A percentile compares a stretch with the other conserved stretches of the same genome.
phyloP scores from a whole-genome alignment of 1,140 invertebrate genomes.

The Episyrphus balteatus region DNA sequence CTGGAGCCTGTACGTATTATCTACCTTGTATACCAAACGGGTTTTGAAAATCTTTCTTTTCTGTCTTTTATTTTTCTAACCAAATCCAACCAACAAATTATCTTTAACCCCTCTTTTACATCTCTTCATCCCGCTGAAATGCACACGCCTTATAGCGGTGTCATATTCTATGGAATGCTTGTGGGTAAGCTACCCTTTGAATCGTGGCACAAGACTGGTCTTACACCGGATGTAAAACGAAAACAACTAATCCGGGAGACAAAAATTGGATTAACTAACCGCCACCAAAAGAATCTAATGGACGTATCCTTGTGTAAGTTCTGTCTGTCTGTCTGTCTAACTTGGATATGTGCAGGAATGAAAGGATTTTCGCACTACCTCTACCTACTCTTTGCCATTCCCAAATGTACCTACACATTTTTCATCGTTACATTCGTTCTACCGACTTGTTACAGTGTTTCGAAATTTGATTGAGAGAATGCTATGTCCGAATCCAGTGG shows the following conservation, averaged over 20 bases:
- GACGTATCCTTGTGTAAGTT: slow-evolving; percentile 29
- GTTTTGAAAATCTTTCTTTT: neutral
- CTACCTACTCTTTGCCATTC: too few species aligned
- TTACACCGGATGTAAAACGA: slow-evolving; percentile 44
- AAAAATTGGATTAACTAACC: slow-evolving; percentile 44
- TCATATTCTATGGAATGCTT: slow-evolving; percentile 56
- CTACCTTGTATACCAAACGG: neutral
- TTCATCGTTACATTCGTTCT: neutral
- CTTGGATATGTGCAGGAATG: too few species aligned
- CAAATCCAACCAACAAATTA: slow-evolving; percentile 1
- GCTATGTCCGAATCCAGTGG: slow-evolving; percentile 35
- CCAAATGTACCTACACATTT: neutral
- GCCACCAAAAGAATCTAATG: slow-evolving; percentile 38
- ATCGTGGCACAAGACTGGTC: slow-evolving; percentile 33
- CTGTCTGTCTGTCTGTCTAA: neutral
- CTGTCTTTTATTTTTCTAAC: neutral
- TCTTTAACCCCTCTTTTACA: neutral
- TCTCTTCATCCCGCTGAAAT: neutral
- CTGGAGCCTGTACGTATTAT: slow-evolving; percentile 54
- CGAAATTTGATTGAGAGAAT: slow-evolving; percentile 39
- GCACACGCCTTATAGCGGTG: slow-evolving; percentile 47
- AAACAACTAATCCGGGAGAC: slow-evolving; percentile 50
- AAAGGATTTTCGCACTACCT: too few species aligned
- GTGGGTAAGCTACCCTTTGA: slow-evolving; percentile 56
- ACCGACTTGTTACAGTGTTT: slow-evolving; percentile 11